Evolutionary conservation across 2,113 vertebrate genomes (phyloP).

Genomic region (Rhipidura dahli): DNA sequence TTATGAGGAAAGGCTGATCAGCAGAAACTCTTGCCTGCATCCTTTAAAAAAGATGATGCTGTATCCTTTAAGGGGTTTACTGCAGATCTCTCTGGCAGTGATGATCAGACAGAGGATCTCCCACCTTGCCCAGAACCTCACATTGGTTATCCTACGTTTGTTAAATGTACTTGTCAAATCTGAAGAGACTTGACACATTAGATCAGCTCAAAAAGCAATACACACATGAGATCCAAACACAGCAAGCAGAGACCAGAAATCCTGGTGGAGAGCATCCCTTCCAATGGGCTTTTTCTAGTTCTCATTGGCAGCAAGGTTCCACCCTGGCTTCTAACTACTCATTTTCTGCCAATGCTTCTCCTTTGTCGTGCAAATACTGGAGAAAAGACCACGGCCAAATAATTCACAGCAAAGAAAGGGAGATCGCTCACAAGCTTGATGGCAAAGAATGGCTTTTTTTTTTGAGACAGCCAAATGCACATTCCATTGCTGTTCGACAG

Average conservation of each 20-base stretch:
- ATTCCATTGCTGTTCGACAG: not conserved
- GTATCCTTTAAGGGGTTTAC: not conserved
- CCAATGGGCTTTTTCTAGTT: not conserved
- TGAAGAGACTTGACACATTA: not conserved
- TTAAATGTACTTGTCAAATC: not conserved
- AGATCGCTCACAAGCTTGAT: not conserved
- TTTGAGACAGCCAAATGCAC: not conserved
- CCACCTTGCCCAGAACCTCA: not conserved
- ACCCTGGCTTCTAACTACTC: not conserved
- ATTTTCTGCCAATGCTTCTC: not conserved
- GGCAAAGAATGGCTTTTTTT: not conserved
- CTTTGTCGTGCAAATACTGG: conserved; percentile 3
- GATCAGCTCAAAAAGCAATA: not conserved
- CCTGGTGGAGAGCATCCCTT: not conserved
- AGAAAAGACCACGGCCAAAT: not conserved
- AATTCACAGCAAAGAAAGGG: not conserved
- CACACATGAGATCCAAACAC: not conserved
- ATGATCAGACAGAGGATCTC: not conserved
- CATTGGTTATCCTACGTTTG: not conserved
- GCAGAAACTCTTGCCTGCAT: not conserved
- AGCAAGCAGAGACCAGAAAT: not conserved
- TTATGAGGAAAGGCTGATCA: not conserved
- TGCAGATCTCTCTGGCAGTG: not conserved
- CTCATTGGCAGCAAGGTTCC: not conserved
- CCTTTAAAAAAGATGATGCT: not conserved